phyloP scores from a whole-genome alignment of 2,797 vertebrate genomes.

The Xenops minutus region DNA sequence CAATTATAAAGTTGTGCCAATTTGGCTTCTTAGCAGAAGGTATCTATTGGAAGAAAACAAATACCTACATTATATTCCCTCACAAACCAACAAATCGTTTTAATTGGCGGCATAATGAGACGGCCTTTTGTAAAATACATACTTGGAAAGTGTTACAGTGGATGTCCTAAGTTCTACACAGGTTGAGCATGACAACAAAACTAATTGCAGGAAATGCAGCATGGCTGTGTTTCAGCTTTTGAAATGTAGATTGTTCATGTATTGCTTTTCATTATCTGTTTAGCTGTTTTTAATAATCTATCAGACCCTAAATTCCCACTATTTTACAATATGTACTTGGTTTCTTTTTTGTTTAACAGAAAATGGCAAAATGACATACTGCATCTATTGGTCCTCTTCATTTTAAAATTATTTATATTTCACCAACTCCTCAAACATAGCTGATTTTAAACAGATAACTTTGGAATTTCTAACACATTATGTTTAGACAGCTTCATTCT shows the following conservation, averaged over 20 bases:
- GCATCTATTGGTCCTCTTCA: constrained; percentile 38
- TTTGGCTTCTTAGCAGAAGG: constrained; percentile 72
- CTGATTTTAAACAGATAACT: constrained; percentile 51
- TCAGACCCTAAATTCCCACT: neutral
- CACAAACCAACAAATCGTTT: constrained; percentile 68
- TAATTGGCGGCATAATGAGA: constrained; percentile 70
- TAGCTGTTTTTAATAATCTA: neutral
- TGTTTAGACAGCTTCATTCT: constrained; percentile 13
- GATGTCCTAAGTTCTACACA: neutral
- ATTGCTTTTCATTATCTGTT: neutral
- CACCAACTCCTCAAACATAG: constrained; percentile 47
- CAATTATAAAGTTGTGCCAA: constrained; percentile 78
- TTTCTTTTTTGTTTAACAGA: neutral
- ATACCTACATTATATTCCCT: constrained; percentile 65
- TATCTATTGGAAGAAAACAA: constrained; percentile 70
- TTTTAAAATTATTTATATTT: constrained; percentile 61
- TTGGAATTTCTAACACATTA: neutral
- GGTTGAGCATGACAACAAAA: neutral
- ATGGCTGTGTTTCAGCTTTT: neutral
- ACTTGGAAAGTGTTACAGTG: constrained; percentile 16
- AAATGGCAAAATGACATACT: constrained; percentile 15
- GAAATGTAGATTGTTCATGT: neutral
- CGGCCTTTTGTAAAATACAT: neutral
- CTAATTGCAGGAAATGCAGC: neutral
- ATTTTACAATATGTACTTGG: neutral